A percentile compares a stretch with the other conserved stretches of the same genome.
phyloP scores from a whole-genome alignment of 2,888 invertebrate genomes.

The Baccha elongata region DNA sequence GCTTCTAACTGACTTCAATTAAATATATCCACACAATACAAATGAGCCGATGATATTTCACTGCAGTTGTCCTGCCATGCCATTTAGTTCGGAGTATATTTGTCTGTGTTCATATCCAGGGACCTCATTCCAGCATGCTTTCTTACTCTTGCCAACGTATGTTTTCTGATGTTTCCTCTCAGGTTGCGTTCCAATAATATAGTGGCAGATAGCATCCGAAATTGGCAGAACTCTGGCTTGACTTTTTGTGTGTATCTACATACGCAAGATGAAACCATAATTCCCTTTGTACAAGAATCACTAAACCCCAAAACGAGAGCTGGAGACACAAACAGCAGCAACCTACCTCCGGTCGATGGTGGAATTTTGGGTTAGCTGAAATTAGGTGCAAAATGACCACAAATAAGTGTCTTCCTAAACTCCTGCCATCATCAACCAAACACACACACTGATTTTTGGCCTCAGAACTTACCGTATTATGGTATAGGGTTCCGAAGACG shows the following conservation, averaged over 20 bases:
- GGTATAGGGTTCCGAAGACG: constrained; percentile 9
- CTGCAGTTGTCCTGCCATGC: constrained; percentile 43
- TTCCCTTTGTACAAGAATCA: constrained; percentile 65
- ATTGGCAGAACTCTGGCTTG: constrained; percentile 59
- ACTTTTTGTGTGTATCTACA: constrained; percentile 55
- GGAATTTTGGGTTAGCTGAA: constrained; percentile 70
- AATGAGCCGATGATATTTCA: constrained; percentile 72
- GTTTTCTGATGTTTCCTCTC: constrained; percentile 6
- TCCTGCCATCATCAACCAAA: constrained; percentile 15
- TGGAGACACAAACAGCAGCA: constrained; percentile 17
- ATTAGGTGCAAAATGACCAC: constrained; percentile 81
- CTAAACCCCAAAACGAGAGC: constrained; percentile 24
- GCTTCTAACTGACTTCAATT: constrained; percentile 69
- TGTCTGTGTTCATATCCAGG: constrained; percentile 57
- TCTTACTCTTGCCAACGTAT: not conserved
- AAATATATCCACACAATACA: constrained; percentile 72
- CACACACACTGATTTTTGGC: constrained; percentile 63
- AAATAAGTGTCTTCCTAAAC: constrained; percentile 72
- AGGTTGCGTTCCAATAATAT: constrained; percentile 30
- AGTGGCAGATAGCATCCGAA: constrained; percentile 49
- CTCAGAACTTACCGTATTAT: constrained; percentile 39
- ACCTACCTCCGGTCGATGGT: constrained; percentile 11
- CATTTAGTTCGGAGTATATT: constrained; percentile 42
- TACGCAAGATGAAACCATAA: constrained; percentile 71
- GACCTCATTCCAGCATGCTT: not conserved